These are phyloP conservation scores for Wiebesia pumilae DNA, from an alignment of 1,140 invertebrate species.

Conservation along the genomic window DNA sequence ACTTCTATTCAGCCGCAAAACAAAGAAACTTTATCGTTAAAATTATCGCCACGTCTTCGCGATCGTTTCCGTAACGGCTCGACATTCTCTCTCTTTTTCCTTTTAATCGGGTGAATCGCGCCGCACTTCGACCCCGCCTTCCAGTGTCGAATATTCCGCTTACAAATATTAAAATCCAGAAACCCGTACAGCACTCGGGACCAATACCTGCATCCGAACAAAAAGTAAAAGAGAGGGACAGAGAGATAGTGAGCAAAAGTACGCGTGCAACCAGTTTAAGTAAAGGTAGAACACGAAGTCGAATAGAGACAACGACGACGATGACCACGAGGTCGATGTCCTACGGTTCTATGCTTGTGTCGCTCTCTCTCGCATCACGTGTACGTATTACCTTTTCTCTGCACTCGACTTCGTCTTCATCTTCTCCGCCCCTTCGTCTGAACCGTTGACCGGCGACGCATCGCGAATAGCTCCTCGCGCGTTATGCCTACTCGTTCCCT, in stretches of 20 bases:
- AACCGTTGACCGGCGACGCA: neutral
- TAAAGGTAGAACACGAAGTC: constrained; percentile 25
- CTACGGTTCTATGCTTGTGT: neutral
- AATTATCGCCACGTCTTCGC: neutral
- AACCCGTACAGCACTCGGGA: neutral
- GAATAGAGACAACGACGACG: neutral
- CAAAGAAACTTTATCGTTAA: neutral
- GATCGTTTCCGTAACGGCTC: neutral
- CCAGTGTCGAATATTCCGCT: neutral
- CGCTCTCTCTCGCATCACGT: constrained; percentile 28
- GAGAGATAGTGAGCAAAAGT: neutral
- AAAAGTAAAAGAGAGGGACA: neutral
- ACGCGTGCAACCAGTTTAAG: constrained; percentile 25
- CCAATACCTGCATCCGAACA: neutral
- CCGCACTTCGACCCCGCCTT: neutral
- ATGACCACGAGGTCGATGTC: constrained; percentile 34
- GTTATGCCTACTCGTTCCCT: constrained; percentile 36
- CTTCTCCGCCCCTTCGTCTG: neutral
- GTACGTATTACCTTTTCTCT: constrained; percentile 12
- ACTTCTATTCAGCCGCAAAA: neutral
- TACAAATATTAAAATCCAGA: constrained; percentile 1
- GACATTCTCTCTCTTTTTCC: neutral
- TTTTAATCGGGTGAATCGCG: neutral
- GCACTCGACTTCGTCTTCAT: constrained; percentile 25
- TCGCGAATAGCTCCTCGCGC: constrained; percentile 8